Conservation (phyloP, 64 coral and sea anemone genomes). For the Actinia equina region DNA sequence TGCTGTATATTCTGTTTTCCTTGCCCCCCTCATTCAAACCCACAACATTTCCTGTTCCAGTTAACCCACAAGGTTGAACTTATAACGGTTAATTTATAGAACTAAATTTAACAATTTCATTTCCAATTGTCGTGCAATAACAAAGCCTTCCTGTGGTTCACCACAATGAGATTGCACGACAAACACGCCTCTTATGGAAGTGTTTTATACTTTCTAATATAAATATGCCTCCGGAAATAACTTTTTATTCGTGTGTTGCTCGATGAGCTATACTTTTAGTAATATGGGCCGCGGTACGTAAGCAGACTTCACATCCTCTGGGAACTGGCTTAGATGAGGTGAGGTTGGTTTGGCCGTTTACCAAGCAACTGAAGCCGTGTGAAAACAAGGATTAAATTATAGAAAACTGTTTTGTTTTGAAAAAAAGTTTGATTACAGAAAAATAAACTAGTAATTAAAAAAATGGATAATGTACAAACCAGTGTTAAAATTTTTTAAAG, state of each 20-base stretch:
- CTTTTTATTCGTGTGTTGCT: neutral
- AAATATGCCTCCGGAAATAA: neutral
- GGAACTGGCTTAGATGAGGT: neutral
- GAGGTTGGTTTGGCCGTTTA: neutral
- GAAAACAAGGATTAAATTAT: neutral
- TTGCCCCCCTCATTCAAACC: no score
- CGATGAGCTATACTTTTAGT: neutral
- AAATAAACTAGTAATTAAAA: no score
- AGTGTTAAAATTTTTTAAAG: no score
- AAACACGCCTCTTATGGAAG: neutral
- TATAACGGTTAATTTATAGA: no score
- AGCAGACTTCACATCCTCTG: neutral
- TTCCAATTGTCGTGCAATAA: neutral
- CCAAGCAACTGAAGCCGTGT: neutral
- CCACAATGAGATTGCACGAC: neutral
- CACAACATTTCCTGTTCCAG: no score
- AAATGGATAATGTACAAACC: no score
- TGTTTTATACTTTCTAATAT: neutral
- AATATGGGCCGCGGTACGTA: neutral
- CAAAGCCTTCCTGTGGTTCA: neutral
- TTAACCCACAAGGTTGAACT: no score
- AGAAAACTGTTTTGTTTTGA: neutral
- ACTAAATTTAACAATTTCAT: neutral
- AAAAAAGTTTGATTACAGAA: neutral
- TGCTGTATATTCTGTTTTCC: no score